Conservation (phyloP, 2,797 vertebrate species). For the Eulemur albifrons region DNA sequence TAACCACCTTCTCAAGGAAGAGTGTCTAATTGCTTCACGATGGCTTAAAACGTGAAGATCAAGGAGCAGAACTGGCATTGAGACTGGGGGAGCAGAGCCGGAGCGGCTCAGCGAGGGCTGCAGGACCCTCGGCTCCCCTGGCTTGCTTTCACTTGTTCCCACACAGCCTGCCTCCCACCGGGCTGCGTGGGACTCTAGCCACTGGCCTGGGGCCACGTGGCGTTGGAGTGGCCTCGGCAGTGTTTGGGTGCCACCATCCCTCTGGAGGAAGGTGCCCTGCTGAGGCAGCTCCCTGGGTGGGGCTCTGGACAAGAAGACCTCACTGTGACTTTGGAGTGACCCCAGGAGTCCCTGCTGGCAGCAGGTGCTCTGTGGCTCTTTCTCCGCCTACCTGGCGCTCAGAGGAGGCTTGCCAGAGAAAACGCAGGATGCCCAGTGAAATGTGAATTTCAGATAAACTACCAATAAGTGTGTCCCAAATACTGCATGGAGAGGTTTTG, state of each 20-base stretch:
- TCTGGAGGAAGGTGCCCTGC: not conserved
- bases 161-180: not conserved
- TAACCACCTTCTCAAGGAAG: not conserved
- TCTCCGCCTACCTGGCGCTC: not conserved
- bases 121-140: fast-evolving
- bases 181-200: not conserved
- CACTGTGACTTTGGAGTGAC: not conserved
- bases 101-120: not conserved
- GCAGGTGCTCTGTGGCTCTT: not conserved
- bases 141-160: not conserved
- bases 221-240: fast-evolving
- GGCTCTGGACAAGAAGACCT: not conserved
- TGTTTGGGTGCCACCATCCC: fast-evolving
- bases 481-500: not conserved
- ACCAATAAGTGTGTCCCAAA: not conserved
- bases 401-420: not conserved
- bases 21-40: slow-evolving; percentile 10
- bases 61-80: not conserved
- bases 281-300: not conserved
- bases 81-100: not conserved
- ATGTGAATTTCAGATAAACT: not conserved
- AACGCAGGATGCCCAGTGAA: not conserved
- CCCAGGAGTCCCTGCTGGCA: not conserved
- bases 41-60: not conserved
- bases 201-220: fast-evolving